phyloP scores from a whole-genome alignment of 2,888 invertebrate species.

The Phalangium opilio region DNA sequence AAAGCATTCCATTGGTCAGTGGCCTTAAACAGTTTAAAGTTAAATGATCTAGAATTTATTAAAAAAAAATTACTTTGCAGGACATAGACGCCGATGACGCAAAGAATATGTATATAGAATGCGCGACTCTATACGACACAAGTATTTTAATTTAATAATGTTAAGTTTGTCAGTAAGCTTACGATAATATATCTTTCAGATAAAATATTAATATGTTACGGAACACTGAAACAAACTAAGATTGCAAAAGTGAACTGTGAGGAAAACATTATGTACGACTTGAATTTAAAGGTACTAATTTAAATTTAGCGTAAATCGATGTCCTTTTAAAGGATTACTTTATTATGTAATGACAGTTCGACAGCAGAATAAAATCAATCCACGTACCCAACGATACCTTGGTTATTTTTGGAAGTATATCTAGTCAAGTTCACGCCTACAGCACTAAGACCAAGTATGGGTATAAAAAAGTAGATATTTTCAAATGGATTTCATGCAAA shows the following conservation, averaged over 20 bases:
- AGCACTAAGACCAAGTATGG: constrained; percentile 26
- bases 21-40: too few species aligned
- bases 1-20: too few species aligned
- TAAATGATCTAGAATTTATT: too few species aligned
- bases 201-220: constrained; percentile 31
- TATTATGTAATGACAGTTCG: constrained; percentile 27
- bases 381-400: constrained; percentile 27
- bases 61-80: too few species aligned
- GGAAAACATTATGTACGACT: constrained; percentile 28
- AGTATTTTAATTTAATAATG: constrained; percentile 25
- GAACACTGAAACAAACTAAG: constrained; percentile 27
- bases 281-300: constrained; percentile 26
- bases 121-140: constrained; percentile 25
- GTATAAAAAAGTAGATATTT: not conserved
- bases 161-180: too few species aligned
- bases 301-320: not conserved
- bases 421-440: constrained; percentile 32
- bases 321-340: not conserved
- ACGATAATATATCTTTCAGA: constrained; percentile 22
- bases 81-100: not conserved
- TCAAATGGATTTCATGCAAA: too few species aligned
- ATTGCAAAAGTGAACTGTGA: constrained; percentile 29
- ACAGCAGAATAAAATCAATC: constrained; percentile 35
- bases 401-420: constrained; percentile 34
- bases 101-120: constrained; percentile 26